Base-by-base conservation (phyloP, 2,797 vertebrate species). In the Cryptoblepharus egeriae region DNA sequence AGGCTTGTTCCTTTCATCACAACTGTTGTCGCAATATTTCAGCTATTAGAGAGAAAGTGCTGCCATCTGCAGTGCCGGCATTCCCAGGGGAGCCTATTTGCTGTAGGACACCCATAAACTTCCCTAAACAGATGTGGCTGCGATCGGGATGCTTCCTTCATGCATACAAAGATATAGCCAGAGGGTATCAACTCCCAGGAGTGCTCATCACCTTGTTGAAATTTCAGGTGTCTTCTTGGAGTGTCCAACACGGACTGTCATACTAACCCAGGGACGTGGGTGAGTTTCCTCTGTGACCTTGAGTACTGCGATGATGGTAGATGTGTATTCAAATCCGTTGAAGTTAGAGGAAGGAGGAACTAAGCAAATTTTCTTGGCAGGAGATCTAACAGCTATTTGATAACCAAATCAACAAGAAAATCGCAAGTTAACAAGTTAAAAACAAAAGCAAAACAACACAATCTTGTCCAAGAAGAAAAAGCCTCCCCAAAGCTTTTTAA, bases 11-110 rank as follows among this genome's bases (percentile, higher is more conserved):
- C 65, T 78, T 84, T 39, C 64, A 81, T 78, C 79, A 32, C 42
- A 52, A 2, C 22, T 0, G 0, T 16, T 63, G 60, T 13, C 0
- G 0, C 86, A 1, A 26, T 0, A 18, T 55, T 83, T 61, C 45
- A 1, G 24, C 64, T 49, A 0, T 35, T 82, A 45, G 87, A 49
- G 84, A 78, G 57, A 2, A 35, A 73, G 60, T 0, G 4, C 39
- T 75, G 73, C 72, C 72, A 1, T 52, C 39, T 13, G 68, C 0
- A 16, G 63, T 35, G 52, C 1, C 2, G 0, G 30, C 0, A 30
- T 67, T 81, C 84, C 32, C 86, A 0, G 0, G 75, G 79, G 80
- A 83, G 8, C 61, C 75, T 3, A 0, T 26, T 35, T 10, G 79
- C 79, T 65, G 16, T 0, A 76, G 82, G 83, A 64, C 81, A 79